Evolutionary conservation across 2,113 vertebrate genomes (phyloP).

Genomic region (Casuarius casuarius): DNA sequence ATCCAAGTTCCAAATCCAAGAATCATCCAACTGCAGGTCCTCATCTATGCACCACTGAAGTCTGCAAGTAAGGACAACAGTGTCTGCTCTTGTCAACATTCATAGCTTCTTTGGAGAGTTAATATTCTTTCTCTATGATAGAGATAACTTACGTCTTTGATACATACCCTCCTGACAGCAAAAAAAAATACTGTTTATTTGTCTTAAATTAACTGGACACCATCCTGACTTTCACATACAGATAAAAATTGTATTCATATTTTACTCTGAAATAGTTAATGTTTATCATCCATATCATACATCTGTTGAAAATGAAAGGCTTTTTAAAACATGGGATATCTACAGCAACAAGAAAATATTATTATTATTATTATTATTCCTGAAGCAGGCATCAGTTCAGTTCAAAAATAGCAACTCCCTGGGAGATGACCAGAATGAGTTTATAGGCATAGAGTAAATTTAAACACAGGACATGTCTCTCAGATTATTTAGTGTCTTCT

Average conservation of each 20-base stretch:
- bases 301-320: conserved; percentile 62
- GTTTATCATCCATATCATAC: conserved; percentile 54
- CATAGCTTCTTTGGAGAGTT: background rate
- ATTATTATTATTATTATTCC: conserved; percentile 4
- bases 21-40: background rate
- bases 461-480: conserved; percentile 22
- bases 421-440: conserved; percentile 5
- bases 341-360: conserved; percentile 44
- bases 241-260: conserved; percentile 24
- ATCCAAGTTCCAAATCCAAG: background rate
- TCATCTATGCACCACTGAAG: background rate
- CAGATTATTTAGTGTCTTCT: conserved; percentile 16
- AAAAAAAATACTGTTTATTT: background rate
- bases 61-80: conserved; percentile 20
- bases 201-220: conserved; percentile 41
- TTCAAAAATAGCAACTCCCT: conserved; percentile 54
- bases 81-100: conserved; percentile 3
- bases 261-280: conserved; percentile 58
- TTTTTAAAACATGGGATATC: conserved; percentile 58
- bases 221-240: conserved; percentile 22
- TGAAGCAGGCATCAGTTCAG: conserved; percentile 31
- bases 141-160: conserved; percentile 7
- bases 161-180: background rate
- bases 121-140: conserved; percentile 24
- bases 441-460: conserved; percentile 48